These are phyloP conservation scores for Scaptodrosophila latifasciaeformis DNA, from an alignment of 2,888 invertebrate genomes.

Conservation along the genomic window DNA sequence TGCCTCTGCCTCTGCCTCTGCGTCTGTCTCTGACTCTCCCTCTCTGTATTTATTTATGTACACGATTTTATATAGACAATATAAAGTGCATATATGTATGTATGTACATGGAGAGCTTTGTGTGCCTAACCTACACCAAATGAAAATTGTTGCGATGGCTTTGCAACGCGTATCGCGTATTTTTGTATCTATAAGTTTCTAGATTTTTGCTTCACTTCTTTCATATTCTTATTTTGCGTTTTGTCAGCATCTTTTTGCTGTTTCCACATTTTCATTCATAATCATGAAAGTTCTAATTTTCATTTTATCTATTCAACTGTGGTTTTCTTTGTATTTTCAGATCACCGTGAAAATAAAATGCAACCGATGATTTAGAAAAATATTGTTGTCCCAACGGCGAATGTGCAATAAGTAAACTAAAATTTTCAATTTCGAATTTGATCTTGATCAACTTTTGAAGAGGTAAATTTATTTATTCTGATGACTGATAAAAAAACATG, in stretches of 20 bases:
- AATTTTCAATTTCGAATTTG: too few species aligned
- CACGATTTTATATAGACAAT: too few species aligned
- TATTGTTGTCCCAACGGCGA: too few species aligned
- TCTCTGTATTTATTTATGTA: conserved; percentile 9
- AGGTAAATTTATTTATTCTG: too few species aligned
- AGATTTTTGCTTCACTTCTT: conserved; percentile 16
- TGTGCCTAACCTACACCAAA: conserved; percentile 62
- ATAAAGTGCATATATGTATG: conserved; percentile 17
- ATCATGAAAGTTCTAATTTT: conserved; percentile 35
- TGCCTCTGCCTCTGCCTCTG: conserved; percentile 10
- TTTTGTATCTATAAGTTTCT: conserved; percentile 34
- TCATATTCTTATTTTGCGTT: neutral
- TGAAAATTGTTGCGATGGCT: conserved; percentile 60
- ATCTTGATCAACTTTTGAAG: too few species aligned
- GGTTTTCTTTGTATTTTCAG: too few species aligned
- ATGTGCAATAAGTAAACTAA: too few species aligned
- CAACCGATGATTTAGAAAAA: too few species aligned
- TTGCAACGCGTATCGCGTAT: conserved; percentile 16
- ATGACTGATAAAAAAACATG: too few species aligned
- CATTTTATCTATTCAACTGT: neutral
- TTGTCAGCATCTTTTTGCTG: conserved; percentile 20
- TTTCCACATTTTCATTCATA: conserved; percentile 33
- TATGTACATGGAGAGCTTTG: conserved; percentile 24
- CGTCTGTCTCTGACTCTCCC: neutral
- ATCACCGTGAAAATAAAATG: too few species aligned